These are phyloP conservation scores for Poeciliopsis paucimaculata DNA, from an alignment of 2,797 vertebrate genomes.

Conservation along the genomic window DNA sequence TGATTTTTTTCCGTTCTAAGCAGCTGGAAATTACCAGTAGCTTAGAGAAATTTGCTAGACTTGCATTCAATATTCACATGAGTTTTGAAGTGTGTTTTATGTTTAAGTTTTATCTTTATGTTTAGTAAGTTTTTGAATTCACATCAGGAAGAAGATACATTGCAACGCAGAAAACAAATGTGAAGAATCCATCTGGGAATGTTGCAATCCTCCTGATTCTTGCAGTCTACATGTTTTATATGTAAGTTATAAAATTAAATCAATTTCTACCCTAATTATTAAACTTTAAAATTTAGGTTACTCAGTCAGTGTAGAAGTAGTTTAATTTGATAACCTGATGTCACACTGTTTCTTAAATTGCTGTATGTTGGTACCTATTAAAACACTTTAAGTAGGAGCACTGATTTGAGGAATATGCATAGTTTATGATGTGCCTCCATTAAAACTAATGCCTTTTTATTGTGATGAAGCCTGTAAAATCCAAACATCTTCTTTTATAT, in stretches of 20 bases:
- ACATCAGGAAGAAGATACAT: neutral
- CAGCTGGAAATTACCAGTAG: neutral
- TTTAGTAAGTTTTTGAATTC: neutral
- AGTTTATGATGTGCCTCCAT: neutral
- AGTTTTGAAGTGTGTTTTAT: neutral
- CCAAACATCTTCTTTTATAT: neutral
- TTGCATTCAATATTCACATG: neutral
- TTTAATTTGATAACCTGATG: neutral
- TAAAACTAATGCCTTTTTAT: neutral
- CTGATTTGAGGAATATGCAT: neutral
- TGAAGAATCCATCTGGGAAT: neutral
- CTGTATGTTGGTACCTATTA: neutral
- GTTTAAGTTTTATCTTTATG: neutral
- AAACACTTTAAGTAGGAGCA: neutral
- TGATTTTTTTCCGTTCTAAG: neutral
- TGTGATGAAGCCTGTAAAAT: neutral
- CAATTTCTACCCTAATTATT: neutral
- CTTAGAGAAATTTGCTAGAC: neutral
- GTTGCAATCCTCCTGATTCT: neutral
- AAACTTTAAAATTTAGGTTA: neutral
- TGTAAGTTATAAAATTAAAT: neutral
- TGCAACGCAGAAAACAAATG: neutral
- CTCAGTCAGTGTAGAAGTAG: neutral
- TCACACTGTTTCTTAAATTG: neutral
- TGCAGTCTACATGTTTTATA: neutral